These are phyloP conservation scores for Mechanitis mazaeus DNA, from an alignment of 2,888 invertebrate genomes.

Conservation along the genomic window DNA sequence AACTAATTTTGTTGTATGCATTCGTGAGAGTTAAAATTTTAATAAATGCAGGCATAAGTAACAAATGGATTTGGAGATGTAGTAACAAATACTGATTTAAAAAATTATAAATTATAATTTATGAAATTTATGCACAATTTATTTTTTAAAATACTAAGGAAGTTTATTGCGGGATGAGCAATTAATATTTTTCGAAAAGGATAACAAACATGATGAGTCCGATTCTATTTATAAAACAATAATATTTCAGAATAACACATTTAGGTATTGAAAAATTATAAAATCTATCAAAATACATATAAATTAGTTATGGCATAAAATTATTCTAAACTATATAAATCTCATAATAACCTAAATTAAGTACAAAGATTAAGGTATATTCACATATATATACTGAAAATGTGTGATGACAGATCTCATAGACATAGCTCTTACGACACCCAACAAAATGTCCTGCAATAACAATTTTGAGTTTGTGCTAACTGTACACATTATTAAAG, in stretches of 20 bases:
- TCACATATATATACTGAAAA: conserved; percentile 32
- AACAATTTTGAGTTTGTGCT: conserved; percentile 10
- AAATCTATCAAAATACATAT: conserved; percentile 61
- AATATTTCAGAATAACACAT: conserved; percentile 36
- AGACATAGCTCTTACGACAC: conserved; percentile 7
- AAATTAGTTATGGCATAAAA: conserved; percentile 75
- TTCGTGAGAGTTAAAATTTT: conserved; percentile 15
- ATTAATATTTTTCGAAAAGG: neutral
- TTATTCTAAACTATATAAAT: conserved; percentile 57
- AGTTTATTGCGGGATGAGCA: neutral
- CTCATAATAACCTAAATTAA: conserved; percentile 64
- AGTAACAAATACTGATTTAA: neutral
- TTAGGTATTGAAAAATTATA: conserved; percentile 50
- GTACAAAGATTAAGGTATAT: conserved; percentile 59
- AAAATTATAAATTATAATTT: neutral
- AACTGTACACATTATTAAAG: conserved; percentile 29
- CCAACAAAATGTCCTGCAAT: neutral
- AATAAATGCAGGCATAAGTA: neutral
- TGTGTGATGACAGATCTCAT: conserved; percentile 47
- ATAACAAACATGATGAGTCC: conserved; percentile 47
- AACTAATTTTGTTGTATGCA: conserved; percentile 14
- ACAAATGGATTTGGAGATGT: neutral
- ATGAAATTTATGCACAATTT: too few relatives aligned
- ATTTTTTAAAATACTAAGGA: neutral
- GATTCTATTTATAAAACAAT: conserved; percentile 55